These are phyloP conservation scores for Amblyjoppa fuscipennis DNA, from an alignment of 2,888 invertebrate genomes.

Conservation along the genomic window DNA sequence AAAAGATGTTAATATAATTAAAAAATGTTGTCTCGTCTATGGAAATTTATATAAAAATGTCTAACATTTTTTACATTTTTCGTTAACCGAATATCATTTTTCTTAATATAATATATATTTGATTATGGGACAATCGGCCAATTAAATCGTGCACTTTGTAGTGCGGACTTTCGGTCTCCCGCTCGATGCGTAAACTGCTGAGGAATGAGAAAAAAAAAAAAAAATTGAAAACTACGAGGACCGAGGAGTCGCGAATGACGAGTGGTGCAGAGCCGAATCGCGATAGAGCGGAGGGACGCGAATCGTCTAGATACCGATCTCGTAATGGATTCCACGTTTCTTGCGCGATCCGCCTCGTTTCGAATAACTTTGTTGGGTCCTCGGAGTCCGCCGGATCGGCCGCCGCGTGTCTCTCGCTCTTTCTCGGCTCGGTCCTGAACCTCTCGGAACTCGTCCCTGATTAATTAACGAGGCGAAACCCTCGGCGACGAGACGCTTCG, in stretches of 20 bases:
- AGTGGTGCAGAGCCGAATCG: constrained; percentile 6
- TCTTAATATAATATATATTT: not conserved
- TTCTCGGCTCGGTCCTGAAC: constrained; percentile 56
- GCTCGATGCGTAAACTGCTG: not conserved
- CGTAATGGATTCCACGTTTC: constrained; percentile 63
- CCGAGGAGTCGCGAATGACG: constrained; percentile 31
- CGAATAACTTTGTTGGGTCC: constrained; percentile 62
- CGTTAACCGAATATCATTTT: not conserved
- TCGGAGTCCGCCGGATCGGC: not conserved
- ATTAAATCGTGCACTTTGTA: constrained; percentile 11
- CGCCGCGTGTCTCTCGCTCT: constrained; percentile 19
- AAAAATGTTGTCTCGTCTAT: too few species aligned
- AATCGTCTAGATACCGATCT: constrained; percentile 76
- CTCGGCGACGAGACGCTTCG: constrained; percentile 33
- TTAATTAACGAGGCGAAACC: constrained; percentile 79
- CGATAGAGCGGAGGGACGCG: constrained; percentile 31
- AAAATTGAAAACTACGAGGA: constrained; percentile 13
- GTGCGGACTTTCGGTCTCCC: not conserved
- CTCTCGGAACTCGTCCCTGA: constrained; percentile 77
- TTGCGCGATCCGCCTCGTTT: constrained; percentile 58
- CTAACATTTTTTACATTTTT: not conserved
- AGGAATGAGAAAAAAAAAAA: constrained; percentile 29
- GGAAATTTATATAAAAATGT: too few species aligned
- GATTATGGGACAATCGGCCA: constrained; percentile 1
- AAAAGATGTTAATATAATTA: too few species aligned